These are phyloP conservation scores for Euphonia xanthogaster DNA, from an alignment of 2,797 vertebrate species.

Conservation along the genomic window DNA sequence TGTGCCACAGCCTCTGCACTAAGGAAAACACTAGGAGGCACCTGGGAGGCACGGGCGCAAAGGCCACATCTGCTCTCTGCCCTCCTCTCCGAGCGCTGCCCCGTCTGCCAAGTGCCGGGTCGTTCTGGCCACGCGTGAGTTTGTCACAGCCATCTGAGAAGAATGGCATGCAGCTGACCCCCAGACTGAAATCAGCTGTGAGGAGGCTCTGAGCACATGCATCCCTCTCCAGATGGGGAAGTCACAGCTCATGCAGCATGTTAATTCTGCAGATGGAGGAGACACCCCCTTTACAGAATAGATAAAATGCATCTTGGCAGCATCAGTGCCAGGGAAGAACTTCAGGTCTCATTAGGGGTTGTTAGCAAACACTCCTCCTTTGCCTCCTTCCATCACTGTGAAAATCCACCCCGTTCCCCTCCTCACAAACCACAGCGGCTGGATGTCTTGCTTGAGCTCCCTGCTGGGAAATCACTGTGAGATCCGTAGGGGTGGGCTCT, in stretches of 20 bases:
- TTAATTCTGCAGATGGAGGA: background rate
- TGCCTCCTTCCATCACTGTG: background rate
- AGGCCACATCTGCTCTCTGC: background rate
- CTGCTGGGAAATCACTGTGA: background rate
- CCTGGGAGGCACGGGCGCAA: rapidly evolving
- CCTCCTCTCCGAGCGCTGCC: background rate
- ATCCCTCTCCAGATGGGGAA: background rate
- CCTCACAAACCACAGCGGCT: rapidly evolving
- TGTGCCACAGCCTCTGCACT: background rate
- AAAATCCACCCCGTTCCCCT: background rate
- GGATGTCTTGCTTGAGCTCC: background rate
- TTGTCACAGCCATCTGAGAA: rapidly evolving
- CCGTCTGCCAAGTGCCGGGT: rapidly evolving
- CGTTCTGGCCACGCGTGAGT: rapidly evolving
- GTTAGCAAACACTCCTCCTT: background rate
- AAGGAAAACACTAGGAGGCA: background rate
- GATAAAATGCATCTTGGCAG: background rate
- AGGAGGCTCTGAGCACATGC: background rate
- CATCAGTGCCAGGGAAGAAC: background rate
- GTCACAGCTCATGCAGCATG: background rate
- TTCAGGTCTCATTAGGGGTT: background rate
- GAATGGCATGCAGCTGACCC: background rate
- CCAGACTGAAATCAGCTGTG: background rate
- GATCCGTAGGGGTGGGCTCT: background rate
- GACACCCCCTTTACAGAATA: background rate